These are phyloP conservation scores for Dicycla oo DNA, from an alignment of 2,888 invertebrate genomes.

Conservation along the genomic window DNA sequence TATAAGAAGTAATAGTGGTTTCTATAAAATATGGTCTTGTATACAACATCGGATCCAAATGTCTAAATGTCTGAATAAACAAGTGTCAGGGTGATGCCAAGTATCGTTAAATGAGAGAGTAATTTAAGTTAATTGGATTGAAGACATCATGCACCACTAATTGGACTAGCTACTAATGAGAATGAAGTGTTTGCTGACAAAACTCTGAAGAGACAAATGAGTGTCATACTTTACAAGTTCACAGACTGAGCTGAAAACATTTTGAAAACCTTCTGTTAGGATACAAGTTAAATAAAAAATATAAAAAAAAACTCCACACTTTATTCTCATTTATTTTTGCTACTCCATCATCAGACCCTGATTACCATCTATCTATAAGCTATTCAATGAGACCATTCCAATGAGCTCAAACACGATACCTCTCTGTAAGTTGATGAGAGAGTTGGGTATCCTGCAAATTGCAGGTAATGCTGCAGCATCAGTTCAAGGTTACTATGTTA, in stretches of 20 bases:
- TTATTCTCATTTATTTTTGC: too few relatives aligned
- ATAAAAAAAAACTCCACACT: too few relatives aligned
- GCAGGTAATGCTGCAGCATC: too few relatives aligned
- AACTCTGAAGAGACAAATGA: constrained; percentile 16
- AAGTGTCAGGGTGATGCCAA: constrained; percentile 73
- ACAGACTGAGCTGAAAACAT: not conserved
- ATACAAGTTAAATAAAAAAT: too few relatives aligned
- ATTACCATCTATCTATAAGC: too few relatives aligned
- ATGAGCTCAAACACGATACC: too few relatives aligned
- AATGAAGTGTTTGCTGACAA: constrained; percentile 6
- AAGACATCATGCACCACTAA: constrained; percentile 53
- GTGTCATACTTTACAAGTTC: not conserved
- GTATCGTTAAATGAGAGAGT: constrained; percentile 65
- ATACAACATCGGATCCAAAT: constrained; percentile 63
- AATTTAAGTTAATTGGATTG: constrained; percentile 59
- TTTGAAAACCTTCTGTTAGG: not conserved
- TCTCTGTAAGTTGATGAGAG: too few relatives aligned
- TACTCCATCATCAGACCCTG: too few relatives aligned
- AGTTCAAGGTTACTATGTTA: too few relatives aligned
- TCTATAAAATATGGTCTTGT: constrained; percentile 51
- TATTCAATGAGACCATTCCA: too few relatives aligned
- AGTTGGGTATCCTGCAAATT: too few relatives aligned
- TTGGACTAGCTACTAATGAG: constrained; percentile 31
- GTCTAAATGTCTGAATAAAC: constrained; percentile 73
- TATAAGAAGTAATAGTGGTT: constrained; percentile 43